phyloP scores from a whole-genome alignment of 2,797 vertebrate genomes.

The Oceanodroma leucorhoa region DNA sequence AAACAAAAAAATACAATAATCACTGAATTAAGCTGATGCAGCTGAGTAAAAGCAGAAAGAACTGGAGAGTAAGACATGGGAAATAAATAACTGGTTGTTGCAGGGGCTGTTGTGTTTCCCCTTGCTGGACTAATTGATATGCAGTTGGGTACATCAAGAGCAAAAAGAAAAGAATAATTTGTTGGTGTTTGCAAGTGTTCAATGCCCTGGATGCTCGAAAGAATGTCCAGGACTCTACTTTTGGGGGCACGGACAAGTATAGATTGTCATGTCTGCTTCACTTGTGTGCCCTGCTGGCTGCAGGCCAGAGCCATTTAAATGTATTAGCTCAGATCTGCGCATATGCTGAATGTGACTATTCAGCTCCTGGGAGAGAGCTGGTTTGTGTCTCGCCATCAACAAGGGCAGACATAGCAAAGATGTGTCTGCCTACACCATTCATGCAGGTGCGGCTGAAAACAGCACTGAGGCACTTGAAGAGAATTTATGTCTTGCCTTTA shows the following conservation, averaged over 20 bases:
- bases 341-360: background rate
- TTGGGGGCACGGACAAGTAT: background rate
- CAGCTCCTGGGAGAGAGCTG: background rate
- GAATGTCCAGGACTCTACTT: background rate
- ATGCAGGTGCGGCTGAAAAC: background rate
- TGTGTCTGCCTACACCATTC: background rate
- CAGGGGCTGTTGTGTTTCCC: background rate
- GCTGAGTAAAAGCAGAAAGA: background rate
- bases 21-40: background rate
- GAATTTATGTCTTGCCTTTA: background rate
- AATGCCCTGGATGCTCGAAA: background rate
- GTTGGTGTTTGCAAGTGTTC: background rate
- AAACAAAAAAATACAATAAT: background rate
- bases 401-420: background rate
- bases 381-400: background rate
- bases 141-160: conserved; percentile 19
- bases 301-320: background rate
- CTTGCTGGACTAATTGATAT: conserved; percentile 4
- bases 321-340: background rate
- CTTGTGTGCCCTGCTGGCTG: background rate
- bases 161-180: background rate
- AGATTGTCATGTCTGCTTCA: background rate
- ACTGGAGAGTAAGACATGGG: background rate
- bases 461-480: background rate
- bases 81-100: conserved; percentile 10